Base-by-base conservation (phyloP, 2,888 invertebrate genomes). In the Drosophila koepferae region DNA sequence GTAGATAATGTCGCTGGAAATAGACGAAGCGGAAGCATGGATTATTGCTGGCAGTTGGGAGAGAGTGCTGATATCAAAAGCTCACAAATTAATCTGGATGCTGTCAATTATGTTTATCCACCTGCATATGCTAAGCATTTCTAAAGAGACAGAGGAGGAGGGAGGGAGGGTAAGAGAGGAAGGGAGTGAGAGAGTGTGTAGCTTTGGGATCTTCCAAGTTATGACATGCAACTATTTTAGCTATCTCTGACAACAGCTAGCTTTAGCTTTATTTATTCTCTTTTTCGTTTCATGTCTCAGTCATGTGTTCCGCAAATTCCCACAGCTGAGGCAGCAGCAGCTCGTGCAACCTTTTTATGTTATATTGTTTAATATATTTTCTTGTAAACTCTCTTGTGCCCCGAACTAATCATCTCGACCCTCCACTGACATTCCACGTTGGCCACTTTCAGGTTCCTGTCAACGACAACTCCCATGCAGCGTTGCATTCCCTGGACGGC, bases 391-490 rank as follows among this genome's bases (percentile, higher is more conserved):
- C 76, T 64, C 79, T 59, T 46, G 79, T 68, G 76, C 10, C 63
- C 31, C 53, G 23, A 79, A 71, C 77, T 77, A 77, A 77, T 80
- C 60, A 75, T 79, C 65, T 79, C 56, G 49, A 55, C 68, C 56
- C 58, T 46, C 66, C 28, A 28, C 28, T 71, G 46, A 61, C 71
- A 74, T 70, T 56, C 59, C 65, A 63, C 61, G 65, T 67, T 87
- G 81, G 76, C 85, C 85, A 85, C 88, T 87, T 87, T 76, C 68
- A 82, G 69, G 70, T 74, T 80, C 56, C 53, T 61, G 69, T 71
- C 70, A 62, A 73, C 74, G 49, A 9, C 74, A 67, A 72, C 62
- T 74, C 64, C 76, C 73, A 41, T 31, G 46, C 55, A 60, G 46
- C 43, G 59, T 56, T 65, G 56, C 70, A 71, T 63, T 86, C 82